phyloP scores from a whole-genome alignment of 1,140 invertebrate genomes.

The Lysiphlebus fabarum region DNA sequence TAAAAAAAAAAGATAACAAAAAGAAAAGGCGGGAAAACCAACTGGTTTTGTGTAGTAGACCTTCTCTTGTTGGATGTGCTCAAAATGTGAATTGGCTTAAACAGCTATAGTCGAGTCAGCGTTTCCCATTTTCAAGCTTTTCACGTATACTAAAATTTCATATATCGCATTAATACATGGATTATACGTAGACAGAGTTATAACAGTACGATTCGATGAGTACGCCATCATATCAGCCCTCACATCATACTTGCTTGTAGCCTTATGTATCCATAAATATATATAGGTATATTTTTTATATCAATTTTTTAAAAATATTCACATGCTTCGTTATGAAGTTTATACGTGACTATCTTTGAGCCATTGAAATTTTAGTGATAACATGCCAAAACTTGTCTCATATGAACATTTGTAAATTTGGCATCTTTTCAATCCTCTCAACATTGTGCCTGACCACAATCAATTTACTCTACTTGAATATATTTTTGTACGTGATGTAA shows the following conservation, averaged over 20 bases:
- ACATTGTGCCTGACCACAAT: too few relatives aligned
- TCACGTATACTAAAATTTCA: slow-evolving; percentile 35
- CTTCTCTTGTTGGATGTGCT: slow-evolving; percentile 28
- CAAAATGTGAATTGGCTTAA: slow-evolving; percentile 34
- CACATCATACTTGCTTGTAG: too few relatives aligned
- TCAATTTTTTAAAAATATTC: too few relatives aligned
- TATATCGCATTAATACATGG: slow-evolving; percentile 37
- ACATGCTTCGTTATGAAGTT: slow-evolving; percentile 30
- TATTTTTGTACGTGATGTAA: not conserved
- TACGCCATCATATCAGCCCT: not conserved
- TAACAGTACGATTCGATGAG: slow-evolving; percentile 22
- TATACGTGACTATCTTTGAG: slow-evolving; percentile 35
- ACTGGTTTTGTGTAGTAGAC: not conserved
- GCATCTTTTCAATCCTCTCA: not conserved
- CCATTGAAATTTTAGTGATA: too few relatives aligned
- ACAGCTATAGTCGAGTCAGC: slow-evolving; percentile 30
- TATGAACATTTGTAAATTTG: too few relatives aligned
- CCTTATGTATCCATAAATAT: too few relatives aligned
- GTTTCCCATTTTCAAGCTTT: slow-evolving; percentile 29
- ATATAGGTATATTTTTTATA: too few relatives aligned
- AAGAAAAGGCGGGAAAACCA: not conserved
- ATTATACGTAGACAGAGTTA: slow-evolving; percentile 31
- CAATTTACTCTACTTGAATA: too few relatives aligned
- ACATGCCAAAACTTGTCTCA: too few relatives aligned
- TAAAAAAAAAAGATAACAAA: slow-evolving; percentile 6